phyloP scores from a whole-genome alignment of 37 sponge, comb jelly and placozoan species.

The Hexactinellida sp. region DNA sequence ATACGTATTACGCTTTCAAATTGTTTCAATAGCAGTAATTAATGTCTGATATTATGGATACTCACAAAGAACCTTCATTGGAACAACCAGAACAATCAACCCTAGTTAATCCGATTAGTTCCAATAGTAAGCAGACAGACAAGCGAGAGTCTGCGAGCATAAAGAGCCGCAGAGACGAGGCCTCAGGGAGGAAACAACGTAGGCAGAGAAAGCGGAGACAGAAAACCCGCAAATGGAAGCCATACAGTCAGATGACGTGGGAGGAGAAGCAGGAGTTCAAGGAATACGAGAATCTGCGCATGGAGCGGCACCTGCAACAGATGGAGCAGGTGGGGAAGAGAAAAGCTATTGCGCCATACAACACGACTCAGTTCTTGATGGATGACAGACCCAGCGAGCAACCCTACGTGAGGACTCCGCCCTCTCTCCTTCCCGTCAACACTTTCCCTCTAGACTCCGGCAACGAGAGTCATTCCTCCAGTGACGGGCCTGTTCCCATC shows the following conservation, averaged over 20 bases:
- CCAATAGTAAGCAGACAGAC: neutral
- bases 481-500: neutral
- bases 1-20: too few relatives aligned
- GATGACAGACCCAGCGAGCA: conserved; percentile 25
- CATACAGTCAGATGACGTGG: conserved; percentile 25
- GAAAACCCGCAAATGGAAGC: conserved; percentile 29
- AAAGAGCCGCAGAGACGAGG: neutral
- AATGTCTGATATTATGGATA: too few relatives aligned
- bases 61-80: neutral
- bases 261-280: conserved; percentile 24
- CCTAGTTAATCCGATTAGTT: too few relatives aligned
- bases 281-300: neutral
- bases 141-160: neutral
- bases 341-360: conserved; percentile 25
- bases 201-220: conserved; percentile 9
- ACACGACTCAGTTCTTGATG: conserved; percentile 29
- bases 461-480: conserved; percentile 1
- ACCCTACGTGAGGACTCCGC: neutral
- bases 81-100: neutral
- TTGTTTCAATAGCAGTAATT: too few relatives aligned
- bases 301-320: conserved; percentile 19
- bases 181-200: neutral
- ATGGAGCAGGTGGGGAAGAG: conserved; percentile 25
- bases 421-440: neutral
- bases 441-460: neutral